Percentiles rank a stretch among this genome's conserved stretches.
These are phyloP conservation scores for Platycheirus rosarum DNA, from an alignment of 2,888 invertebrate genomes.

Conservation along the genomic window DNA sequence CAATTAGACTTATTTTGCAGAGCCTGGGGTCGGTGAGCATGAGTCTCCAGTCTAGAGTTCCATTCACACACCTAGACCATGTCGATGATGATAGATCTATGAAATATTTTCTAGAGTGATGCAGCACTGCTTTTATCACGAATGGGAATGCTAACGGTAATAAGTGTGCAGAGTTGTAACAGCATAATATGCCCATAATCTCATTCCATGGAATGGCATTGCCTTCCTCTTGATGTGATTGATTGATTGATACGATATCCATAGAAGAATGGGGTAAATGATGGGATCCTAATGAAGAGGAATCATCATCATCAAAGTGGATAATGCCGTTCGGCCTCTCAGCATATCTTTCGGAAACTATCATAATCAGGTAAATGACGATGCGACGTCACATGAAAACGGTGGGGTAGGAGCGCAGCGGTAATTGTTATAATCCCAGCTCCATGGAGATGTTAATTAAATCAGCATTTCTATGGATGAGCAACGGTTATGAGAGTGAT, in stretches of 20 bases:
- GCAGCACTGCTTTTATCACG: background rate
- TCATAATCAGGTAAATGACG: conserved; percentile 50
- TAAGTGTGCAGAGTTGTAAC: conserved; percentile 23
- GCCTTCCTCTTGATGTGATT: conserved; percentile 54
- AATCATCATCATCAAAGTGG: background rate
- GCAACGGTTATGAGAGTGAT: conserved; percentile 5
- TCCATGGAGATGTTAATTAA: conserved; percentile 47
- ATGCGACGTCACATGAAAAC: no score
- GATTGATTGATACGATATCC: conserved; percentile 53
- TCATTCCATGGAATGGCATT: conserved; percentile 46
- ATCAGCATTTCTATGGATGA: conserved; percentile 39
- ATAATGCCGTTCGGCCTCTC: conserved; percentile 19
- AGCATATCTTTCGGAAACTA: conserved; percentile 17
- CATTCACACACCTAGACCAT: conserved; percentile 3
- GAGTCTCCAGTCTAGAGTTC: no score
- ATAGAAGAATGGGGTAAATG: conserved; percentile 11
- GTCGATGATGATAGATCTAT: conserved; percentile 15
- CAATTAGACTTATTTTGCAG: background rate
- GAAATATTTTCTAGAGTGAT: conserved; percentile 5
- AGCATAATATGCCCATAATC: conserved; percentile 51
- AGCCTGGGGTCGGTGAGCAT: background rate
- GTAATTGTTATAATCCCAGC: conserved; percentile 44
- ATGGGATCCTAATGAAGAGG: background rate
- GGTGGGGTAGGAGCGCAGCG: background rate
- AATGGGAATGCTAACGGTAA: background rate